These are phyloP conservation scores for Remorina albescens DNA, from an alignment of 2,797 vertebrate genomes.

Conservation along the genomic window DNA sequence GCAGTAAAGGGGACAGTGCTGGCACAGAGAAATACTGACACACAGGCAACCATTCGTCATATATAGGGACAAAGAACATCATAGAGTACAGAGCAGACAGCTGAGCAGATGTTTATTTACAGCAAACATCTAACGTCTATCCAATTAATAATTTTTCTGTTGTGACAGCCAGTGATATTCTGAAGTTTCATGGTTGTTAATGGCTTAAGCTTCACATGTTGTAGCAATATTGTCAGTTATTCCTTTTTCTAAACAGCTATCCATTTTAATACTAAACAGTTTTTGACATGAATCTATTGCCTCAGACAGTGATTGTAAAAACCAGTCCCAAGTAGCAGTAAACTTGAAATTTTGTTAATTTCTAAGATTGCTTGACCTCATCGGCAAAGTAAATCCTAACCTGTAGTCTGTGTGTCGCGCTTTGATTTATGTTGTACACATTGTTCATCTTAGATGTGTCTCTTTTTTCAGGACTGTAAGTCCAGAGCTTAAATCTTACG, in stretches of 20 bases:
- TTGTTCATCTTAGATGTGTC: constrained; percentile 5
- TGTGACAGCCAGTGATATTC: too few species aligned
- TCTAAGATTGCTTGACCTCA: neutral
- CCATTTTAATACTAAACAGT: too few species aligned
- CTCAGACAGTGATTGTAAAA: too few species aligned
- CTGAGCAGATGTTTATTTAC: neutral
- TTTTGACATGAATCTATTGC: too few species aligned
- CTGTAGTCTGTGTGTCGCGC: neutral
- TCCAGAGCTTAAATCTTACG: constrained; percentile 97
- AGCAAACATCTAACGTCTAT: neutral
- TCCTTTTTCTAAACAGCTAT: too few species aligned
- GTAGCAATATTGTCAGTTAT: neutral
- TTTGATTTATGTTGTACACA: too few species aligned
- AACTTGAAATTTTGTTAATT: neutral
- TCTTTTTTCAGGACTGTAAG: constrained; percentile 91
- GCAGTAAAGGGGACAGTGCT: neutral
- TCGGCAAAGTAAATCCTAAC: neutral
- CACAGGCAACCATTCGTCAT: neutral
- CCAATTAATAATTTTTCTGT: neutral
- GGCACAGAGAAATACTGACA: neutral
- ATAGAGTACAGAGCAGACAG: neutral
- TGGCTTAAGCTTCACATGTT: neutral
- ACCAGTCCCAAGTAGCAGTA: neutral
- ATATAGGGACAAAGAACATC: neutral
- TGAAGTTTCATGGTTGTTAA: neutral